Percentiles rank a stretch among this genome's conserved stretches.
Evolutionary conservation across 2,113 vertebrate species (phyloP).

Genomic region (Abramis brama): DNA sequence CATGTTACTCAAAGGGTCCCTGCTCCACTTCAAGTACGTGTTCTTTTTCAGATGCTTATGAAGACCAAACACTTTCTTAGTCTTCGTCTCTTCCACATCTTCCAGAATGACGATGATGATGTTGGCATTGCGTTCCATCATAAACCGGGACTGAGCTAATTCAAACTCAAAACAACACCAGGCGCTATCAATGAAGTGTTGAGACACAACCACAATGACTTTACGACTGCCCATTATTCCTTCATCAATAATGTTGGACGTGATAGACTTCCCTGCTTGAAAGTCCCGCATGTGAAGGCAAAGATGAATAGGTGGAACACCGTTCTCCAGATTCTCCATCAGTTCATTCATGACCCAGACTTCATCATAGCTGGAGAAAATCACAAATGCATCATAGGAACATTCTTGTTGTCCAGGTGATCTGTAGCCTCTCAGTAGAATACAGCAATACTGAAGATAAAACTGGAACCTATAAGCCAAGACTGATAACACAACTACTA

Average conservation of each 20-base stretch:
- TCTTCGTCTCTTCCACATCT: slow-evolving; percentile 52
- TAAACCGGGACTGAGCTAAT: slow-evolving; percentile 54
- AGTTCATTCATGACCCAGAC: slow-evolving; percentile 59
- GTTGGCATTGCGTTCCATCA: slow-evolving; percentile 45
- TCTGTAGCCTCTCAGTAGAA: slow-evolving; percentile 49
- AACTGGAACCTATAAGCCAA: slow-evolving; percentile 55
- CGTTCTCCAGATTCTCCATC: slow-evolving; percentile 56
- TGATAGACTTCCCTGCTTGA: slow-evolving; percentile 52
- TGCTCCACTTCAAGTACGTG: slow-evolving; percentile 57
- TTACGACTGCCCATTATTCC: slow-evolving; percentile 56
- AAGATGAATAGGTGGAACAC: slow-evolving; percentile 51
- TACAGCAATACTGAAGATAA: slow-evolving; percentile 46
- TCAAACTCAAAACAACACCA: slow-evolving; percentile 61
- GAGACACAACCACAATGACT: slow-evolving; percentile 53
- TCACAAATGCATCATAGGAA: slow-evolving; percentile 59
- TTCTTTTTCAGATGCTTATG: slow-evolving; percentile 58
- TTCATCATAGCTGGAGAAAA: slow-evolving; percentile 59
- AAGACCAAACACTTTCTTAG: slow-evolving; percentile 50
- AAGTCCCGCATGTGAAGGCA: slow-evolving; percentile 58
- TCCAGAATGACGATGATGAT: slow-evolving; percentile 58
- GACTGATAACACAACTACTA: background rate
- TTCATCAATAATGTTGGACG: slow-evolving; percentile 63
- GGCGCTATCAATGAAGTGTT: slow-evolving; percentile 52
- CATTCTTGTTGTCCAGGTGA: slow-evolving; percentile 42
- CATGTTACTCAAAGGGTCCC: slow-evolving; percentile 45